These are phyloP conservation scores for Dryobates pubescens DNA, from an alignment of 2,797 vertebrate genomes.

Conservation along the genomic window DNA sequence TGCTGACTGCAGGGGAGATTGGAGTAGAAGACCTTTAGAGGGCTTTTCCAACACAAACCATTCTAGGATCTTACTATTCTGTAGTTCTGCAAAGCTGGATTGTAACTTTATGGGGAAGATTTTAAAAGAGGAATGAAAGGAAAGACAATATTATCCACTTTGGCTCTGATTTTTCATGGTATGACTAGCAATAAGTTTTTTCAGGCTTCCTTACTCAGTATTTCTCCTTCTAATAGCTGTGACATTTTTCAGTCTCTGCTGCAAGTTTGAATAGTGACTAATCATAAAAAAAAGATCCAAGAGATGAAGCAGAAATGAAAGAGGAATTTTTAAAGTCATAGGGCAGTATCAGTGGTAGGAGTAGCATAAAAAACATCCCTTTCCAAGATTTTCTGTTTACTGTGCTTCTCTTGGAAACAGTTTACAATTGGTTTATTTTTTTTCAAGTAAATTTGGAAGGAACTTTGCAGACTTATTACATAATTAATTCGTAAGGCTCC, in stretches of 20 bases:
- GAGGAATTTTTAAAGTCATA: neutral
- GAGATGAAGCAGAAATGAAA: neutral
- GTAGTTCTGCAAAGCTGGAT: neutral
- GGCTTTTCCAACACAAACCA: too few relatives aligned
- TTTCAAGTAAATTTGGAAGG: neutral
- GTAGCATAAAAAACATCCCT: neutral
- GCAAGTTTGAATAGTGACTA: neutral
- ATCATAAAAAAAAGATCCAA: neutral
- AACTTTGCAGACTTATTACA: slow-evolving; percentile 24
- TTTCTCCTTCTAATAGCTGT: neutral
- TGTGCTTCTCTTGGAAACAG: neutral
- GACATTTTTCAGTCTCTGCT: neutral
- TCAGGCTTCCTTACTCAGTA: neutral
- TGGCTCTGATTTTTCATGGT: neutral
- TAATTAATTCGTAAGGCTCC: slow-evolving; percentile 20
- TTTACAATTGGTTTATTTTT: neutral
- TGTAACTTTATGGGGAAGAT: neutral
- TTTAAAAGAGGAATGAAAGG: neutral
- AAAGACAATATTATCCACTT: neutral
- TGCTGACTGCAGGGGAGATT: too few relatives aligned
- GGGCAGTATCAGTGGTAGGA: neutral
- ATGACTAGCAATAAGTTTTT: neutral
- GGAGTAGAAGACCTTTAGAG: too few relatives aligned
- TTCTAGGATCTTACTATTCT: neutral
- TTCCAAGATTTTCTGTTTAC: neutral